These are phyloP conservation scores for Serinus canaria DNA, from an alignment of 2,113 vertebrate species.

Conservation along the genomic window DNA sequence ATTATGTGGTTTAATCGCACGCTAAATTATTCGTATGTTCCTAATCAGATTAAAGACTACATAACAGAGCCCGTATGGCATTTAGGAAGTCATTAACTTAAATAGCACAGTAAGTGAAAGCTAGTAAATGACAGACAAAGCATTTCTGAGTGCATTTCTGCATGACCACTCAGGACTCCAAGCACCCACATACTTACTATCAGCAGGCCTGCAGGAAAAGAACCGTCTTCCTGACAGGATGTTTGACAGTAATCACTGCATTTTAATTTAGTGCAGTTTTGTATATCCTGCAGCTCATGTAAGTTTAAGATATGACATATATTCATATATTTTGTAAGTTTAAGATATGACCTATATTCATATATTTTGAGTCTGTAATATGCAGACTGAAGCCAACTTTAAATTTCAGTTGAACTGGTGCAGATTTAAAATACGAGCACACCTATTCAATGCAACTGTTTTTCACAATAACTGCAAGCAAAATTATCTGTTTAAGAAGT, in stretches of 20 bases:
- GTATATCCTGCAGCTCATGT: background rate
- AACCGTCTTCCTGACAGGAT: background rate
- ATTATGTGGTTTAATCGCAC: background rate
- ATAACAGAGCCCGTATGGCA: background rate
- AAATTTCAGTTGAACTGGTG: background rate
- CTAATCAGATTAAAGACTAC: slow-evolving; percentile 29
- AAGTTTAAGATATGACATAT: background rate
- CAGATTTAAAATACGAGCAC: background rate
- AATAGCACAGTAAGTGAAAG: background rate
- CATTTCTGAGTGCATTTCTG: background rate
- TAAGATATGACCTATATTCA: background rate
- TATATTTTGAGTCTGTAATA: background rate
- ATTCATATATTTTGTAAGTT: background rate
- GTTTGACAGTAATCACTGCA: background rate
- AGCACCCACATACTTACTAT: background rate
- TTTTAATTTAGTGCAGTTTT: background rate
- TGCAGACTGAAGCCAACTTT: background rate
- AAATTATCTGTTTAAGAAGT: background rate
- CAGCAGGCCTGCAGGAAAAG: background rate
- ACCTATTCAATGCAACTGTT: background rate
- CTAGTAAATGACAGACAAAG: background rate
- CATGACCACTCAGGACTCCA: background rate
- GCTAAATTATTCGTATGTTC: background rate
- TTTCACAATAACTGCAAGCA: background rate
- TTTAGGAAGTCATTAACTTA: slow-evolving; percentile 7